Base-by-base conservation (phyloP, 2,113 vertebrate genomes). In the Cololabis saira region DNA sequence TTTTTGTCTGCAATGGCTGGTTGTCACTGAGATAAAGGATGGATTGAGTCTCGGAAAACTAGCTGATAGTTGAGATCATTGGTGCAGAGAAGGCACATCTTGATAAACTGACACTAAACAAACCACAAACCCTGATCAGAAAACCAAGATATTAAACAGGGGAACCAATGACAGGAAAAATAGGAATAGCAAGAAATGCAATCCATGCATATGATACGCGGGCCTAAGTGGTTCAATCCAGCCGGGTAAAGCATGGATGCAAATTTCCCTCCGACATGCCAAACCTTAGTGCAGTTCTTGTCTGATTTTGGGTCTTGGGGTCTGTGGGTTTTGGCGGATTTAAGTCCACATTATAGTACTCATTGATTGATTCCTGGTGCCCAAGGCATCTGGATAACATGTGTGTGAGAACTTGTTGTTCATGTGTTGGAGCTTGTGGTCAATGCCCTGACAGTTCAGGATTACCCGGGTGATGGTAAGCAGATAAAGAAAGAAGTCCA, bases 401-500 rank as follows among this genome's bases (percentile, higher is more conserved):
- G 43, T 49, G 58, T 53, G 19, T 18, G n/a, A 18, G 40, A 33
- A 14, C 17, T 44, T 62, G 2, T 64, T 43, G 42, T 41, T 53
- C 63, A 37, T 63, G 37, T 67, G 19, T 75, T 33, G 10, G 41
- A 55, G 52, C 7, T 5, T 65, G 73, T 43, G 43, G 77, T 79
- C 78, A 81, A 90, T 85, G 55, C 53, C 71, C 63, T 83, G 80
- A 82, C 79, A 78, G 70, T 58, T 76, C 83, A 74, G 71, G 72
- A 80, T 78, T 68, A 76, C 74, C 72, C 71, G 43, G 44, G 27
- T 64, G 86, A 52, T 65, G 61, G 41, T 51, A 66, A 70, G 59
- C 37, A 82, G 76, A 87, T 78, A 80, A 75, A 80, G 27, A 44
- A 65, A 69, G 56, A 85, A 82, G 72, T 9, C 53, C 30, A 60